phyloP scores from a whole-genome alignment of 2,888 invertebrate genomes.

The Yponomeuta plumbellus region DNA sequence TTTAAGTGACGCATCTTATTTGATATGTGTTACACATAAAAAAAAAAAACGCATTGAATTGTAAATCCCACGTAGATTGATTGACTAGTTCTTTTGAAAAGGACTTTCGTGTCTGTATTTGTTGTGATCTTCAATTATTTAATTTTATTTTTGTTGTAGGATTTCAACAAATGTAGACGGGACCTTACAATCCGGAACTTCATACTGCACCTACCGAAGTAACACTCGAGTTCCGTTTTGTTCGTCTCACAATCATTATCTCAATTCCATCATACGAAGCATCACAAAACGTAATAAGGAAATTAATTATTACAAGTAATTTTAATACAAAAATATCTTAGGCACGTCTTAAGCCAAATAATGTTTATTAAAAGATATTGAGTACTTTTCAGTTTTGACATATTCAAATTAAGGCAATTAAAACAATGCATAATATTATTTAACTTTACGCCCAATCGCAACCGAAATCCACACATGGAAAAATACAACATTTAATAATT shows the following conservation, averaged over 20 bases:
- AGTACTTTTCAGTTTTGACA: neutral
- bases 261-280: neutral
- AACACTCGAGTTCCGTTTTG: neutral
- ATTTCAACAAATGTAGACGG: neutral
- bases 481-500: slow-evolving; percentile 72
- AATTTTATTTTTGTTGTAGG: too few relatives aligned
- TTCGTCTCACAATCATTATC: neutral
- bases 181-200: neutral
- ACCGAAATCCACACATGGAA: slow-evolving; percentile 26
- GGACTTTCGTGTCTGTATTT: too few relatives aligned
- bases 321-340: neutral
- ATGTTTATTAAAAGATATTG: neutral
- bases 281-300: neutral
- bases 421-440: neutral
- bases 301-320: neutral
- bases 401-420: neutral
- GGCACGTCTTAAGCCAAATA: neutral
- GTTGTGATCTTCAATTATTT: too few relatives aligned
- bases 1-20: neutral
- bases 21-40: neutral
- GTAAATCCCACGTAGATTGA: too few relatives aligned
- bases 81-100: too few relatives aligned
- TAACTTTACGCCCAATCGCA: neutral
- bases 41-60: too few relatives aligned
- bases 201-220: neutral